These are phyloP conservation scores for Acrocephalus kingi DNA, from an alignment of 2,113 vertebrate genomes.

Conservation along the genomic window DNA sequence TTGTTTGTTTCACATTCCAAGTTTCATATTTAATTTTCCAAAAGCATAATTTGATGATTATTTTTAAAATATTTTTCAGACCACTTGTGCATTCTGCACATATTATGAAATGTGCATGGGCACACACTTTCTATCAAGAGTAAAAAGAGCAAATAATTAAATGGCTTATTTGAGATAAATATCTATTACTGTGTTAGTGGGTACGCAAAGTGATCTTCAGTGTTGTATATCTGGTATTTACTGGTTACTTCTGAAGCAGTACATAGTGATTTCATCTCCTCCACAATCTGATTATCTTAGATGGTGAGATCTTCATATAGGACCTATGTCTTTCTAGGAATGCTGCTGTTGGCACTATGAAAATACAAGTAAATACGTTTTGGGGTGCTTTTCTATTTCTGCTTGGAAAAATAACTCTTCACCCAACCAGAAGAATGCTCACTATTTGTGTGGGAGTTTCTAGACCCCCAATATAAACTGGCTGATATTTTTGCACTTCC, in stretches of 20 bases:
- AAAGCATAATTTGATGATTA: neutral
- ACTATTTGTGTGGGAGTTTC: neutral
- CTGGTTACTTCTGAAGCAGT: neutral
- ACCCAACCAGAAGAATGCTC: neutral
- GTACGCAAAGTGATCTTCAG: neutral
- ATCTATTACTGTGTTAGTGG: neutral
- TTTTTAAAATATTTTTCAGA: neutral
- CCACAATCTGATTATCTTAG: neutral
- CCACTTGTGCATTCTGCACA: neutral
- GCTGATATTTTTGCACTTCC: neutral
- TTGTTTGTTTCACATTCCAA: constrained; percentile 44
- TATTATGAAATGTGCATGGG: neutral
- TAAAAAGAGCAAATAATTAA: neutral
- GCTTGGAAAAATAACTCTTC: neutral
- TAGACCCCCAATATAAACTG: neutral
- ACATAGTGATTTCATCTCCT: neutral
- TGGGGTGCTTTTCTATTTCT: neutral
- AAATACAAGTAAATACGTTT: neutral
- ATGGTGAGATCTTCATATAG: neutral
- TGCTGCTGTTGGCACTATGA: neutral
- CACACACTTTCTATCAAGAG: neutral
- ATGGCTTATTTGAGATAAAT: neutral
- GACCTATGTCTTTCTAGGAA: neutral
- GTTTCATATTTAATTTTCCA: constrained; percentile 46
- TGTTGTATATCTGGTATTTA: neutral